Base-by-base conservation (phyloP, 2,888 invertebrate genomes). In the Octodonta nipae region DNA sequence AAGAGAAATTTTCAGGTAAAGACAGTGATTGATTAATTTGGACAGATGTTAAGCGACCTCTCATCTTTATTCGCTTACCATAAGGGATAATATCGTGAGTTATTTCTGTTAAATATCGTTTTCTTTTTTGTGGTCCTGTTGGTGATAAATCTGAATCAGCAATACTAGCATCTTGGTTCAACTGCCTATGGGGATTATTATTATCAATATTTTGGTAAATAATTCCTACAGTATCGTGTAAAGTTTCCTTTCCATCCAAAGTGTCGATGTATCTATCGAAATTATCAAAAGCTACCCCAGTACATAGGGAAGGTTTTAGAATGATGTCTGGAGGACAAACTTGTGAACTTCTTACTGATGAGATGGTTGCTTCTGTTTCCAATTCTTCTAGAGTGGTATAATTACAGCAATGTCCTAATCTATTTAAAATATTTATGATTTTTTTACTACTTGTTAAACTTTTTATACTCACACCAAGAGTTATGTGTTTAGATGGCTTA, bases 261-360 rank as follows among this genome's bases (percentile, higher is more conserved):
- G 37, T 45, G 27, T 46, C 43, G 15, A 46, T 41, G 22, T 24
- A 46, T 30, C 46, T 16, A 35, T 47, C 45, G 13, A 42, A 45
- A 33, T 46, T 45, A 34, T 45, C 41, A 29, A 40, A 46, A n/a
- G 44, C 42, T 20, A 44, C 26, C 20, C 39, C 44, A 16, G 38
- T 42, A 24, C 34, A 34, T 15, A 20, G 25, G 15, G 17, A 34
- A 25, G 20, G 20, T 7, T n/a, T 20, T 20, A 6, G 20, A 20
- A 20, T 20, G 12, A 40, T 42, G 14, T 22, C 44, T 28, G 30
- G 30, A 28, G 42, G 42, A 35, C 38, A 43, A 17, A 37, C 12
- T 12, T 28, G 17, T 13, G 32, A 17, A 10, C 17, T 22, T 12
- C 33, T 25, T n/a, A 28, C 5, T 7, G 32, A 28, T 2, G 37